Percentiles rank a stretch among this genome's conserved stretches.
Conservation (phyloP, 2,888 invertebrate species). For the Cheilosia urbana region DNA sequence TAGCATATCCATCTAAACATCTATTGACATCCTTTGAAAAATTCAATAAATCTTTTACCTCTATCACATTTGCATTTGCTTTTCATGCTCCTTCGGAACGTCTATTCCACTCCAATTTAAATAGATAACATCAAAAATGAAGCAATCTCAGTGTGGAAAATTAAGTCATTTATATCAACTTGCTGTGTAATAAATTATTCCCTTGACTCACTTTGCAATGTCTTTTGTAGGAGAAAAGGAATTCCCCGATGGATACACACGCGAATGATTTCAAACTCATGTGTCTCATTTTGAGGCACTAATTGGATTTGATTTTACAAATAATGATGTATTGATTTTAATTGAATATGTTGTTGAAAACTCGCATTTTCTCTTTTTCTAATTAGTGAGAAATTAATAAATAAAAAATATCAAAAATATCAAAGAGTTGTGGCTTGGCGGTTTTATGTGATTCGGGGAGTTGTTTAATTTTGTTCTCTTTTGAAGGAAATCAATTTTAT, state of each 20-base stretch:
- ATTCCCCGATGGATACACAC: neutral
- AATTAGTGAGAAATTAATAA: no score
- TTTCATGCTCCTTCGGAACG: neutral
- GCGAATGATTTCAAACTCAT: constrained; percentile 8
- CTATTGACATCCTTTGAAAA: neutral
- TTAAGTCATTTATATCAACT: constrained; percentile 48
- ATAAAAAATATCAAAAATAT: no score
- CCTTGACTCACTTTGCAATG: constrained; percentile 3
- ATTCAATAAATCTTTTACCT: neutral
- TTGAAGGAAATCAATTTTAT: no score
- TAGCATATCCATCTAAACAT: no score
- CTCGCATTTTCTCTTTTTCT: no score
- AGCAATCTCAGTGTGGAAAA: constrained; percentile 34
- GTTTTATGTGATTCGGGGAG: no score
- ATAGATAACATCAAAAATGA: constrained; percentile 1
- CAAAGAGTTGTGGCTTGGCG: no score
- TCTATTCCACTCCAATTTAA: neutral
- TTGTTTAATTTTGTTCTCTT: no score
- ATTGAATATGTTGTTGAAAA: neutral
- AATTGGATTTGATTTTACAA: constrained; percentile 10
- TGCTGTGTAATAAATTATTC: constrained; percentile 49
- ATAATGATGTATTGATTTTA: neutral
- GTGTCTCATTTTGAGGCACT: constrained; percentile 14
- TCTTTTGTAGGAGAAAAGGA: neutral
- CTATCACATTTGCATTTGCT: neutral